A percentile compares a stretch with the other conserved stretches of the same genome.
Conservation (phyloP, 2,797 vertebrate species). For the Enteromius anoplus region DNA sequence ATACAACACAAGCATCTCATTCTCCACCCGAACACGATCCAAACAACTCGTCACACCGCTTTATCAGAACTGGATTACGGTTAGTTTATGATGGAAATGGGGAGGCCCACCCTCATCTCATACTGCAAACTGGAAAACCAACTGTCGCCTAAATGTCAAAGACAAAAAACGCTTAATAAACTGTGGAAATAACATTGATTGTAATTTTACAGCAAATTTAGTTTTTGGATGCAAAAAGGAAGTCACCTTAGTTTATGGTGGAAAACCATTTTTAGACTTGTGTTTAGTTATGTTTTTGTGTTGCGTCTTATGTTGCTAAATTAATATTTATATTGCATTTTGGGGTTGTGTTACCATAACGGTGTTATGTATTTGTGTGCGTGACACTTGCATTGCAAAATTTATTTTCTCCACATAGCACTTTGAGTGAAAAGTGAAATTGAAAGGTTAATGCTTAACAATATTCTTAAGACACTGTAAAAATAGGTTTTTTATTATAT, state of each 20-base stretch:
- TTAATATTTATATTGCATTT: background rate
- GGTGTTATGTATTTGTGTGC: background rate
- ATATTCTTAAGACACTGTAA: background rate
- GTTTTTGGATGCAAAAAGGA: background rate
- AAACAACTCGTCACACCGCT: slow-evolving; percentile 30
- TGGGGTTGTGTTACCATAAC: background rate
- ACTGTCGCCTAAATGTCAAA: slow-evolving; percentile 27
- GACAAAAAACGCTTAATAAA: background rate
- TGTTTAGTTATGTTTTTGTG: background rate
- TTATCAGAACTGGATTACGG: background rate
- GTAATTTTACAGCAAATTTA: background rate
- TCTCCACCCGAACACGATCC: slow-evolving; percentile 11
- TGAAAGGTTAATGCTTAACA: background rate
- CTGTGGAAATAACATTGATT: background rate
- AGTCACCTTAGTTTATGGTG: background rate
- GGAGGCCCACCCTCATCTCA: background rate
- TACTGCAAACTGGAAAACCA: background rate
- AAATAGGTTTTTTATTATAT: background rate
- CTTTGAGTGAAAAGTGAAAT: background rate
- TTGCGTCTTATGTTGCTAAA: background rate
- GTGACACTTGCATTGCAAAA: background rate
- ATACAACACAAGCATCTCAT: slow-evolving; percentile 36
- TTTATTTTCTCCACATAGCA: background rate
- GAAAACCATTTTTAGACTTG: background rate
- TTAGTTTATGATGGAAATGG: background rate